Conservation (phyloP, 2,797 vertebrate species). For the Cottoperca gobio region DNA sequence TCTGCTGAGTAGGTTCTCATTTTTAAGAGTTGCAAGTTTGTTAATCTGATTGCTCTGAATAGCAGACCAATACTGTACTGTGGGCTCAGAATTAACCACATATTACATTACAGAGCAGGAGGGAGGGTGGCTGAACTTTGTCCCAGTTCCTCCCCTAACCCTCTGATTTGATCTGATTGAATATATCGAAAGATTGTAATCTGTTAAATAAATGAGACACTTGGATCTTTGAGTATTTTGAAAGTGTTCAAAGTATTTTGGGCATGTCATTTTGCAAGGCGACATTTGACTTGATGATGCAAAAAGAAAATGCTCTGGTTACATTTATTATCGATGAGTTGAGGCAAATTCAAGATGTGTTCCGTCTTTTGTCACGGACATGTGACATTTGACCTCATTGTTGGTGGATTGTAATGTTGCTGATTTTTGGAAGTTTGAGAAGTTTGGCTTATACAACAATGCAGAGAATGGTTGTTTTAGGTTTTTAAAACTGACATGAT, state of each 20-base stretch:
- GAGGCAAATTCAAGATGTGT: background rate
- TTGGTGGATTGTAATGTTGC: background rate
- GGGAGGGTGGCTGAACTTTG: conserved; percentile 54
- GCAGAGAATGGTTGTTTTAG: background rate
- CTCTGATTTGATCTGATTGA: too few species aligned
- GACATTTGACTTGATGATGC: background rate
- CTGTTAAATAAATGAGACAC: background rate
- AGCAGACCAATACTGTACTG: background rate
- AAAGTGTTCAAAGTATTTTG: background rate
- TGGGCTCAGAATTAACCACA: background rate
- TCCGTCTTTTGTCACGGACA: background rate
- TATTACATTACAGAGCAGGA: conserved; percentile 14
- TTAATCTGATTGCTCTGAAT: conserved; percentile 10
- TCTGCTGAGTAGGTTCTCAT: background rate
- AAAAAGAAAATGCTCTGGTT: background rate
- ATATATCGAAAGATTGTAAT: background rate
- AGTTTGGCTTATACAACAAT: too few species aligned
- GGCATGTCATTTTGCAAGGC: background rate
- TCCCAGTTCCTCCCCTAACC: conserved; percentile 47
- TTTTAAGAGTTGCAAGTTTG: background rate
- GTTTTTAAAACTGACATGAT: background rate
- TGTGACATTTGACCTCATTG: background rate
- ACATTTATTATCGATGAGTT: background rate
- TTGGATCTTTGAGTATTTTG: background rate
- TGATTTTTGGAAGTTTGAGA: background rate